Percentiles rank a stretch among this genome's conserved stretches.
Conservation (phyloP, 1,140 invertebrate species). For the Calycopis cecrops region DNA sequence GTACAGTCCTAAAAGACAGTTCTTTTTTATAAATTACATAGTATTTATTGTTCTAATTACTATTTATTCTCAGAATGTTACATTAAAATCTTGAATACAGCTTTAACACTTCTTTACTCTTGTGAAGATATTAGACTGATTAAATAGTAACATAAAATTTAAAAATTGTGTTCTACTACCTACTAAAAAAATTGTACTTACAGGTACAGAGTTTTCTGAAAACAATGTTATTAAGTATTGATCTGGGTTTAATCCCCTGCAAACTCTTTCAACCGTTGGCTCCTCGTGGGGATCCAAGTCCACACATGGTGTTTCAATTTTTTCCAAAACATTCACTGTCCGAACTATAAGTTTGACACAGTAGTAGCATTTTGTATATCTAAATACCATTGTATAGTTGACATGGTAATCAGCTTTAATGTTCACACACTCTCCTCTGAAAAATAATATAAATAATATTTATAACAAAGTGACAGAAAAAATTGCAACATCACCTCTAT, state of each 20-base stretch:
- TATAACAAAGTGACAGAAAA: slow-evolving; percentile 13
- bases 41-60: too few relatives aligned
- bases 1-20: too few relatives aligned
- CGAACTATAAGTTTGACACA: slow-evolving; percentile 91
- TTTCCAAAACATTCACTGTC: slow-evolving; percentile 93
- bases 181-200: slow-evolving; percentile 40
- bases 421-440: slow-evolving; percentile 82
- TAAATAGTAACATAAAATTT: too few relatives aligned
- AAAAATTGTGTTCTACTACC: background rate
- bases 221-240: slow-evolving; percentile 91
- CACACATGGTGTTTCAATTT: slow-evolving; percentile 90
- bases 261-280: slow-evolving; percentile 86
- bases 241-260: slow-evolving; percentile 82
- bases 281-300: slow-evolving; percentile 77
- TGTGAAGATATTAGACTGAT: too few relatives aligned
- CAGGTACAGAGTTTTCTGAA: slow-evolving; percentile 90
- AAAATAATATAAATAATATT: slow-evolving; percentile 26
- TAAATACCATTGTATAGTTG: slow-evolving; percentile 91
- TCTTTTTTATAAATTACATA: too few relatives aligned
- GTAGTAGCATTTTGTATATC: slow-evolving; percentile 83
- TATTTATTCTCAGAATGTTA: too few relatives aligned
- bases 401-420: slow-evolving; percentile 83
- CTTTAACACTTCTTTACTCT: too few relatives aligned
- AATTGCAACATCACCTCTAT: too few relatives aligned
- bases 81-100: too few relatives aligned